Evolutionary conservation across 2,113 vertebrate genomes (phyloP).

Genomic region (Synchiropus splendidus): DNA sequence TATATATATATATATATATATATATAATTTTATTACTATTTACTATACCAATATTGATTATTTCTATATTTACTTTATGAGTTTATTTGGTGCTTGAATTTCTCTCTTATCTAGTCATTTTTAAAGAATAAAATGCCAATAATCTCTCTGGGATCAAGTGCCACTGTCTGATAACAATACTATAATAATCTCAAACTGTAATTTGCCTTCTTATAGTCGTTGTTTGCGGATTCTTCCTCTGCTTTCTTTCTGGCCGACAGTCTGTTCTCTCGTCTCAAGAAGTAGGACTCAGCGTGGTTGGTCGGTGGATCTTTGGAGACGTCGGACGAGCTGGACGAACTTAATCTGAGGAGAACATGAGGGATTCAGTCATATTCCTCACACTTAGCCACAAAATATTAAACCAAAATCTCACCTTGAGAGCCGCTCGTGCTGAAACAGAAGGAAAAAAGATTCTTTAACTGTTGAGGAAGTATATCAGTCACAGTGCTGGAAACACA

Average conservation of each 20-base stretch:
- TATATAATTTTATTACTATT: too few species aligned
- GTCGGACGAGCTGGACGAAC: conserved; percentile 57
- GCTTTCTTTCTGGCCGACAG: conserved; percentile 68
- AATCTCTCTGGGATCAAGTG: too few species aligned
- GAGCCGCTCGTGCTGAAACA: conserved; percentile 78
- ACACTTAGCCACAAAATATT: conserved; percentile 1
- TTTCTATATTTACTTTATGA: too few species aligned
- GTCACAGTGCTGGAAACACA: too few species aligned
- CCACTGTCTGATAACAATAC: too few species aligned
- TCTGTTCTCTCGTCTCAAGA: conserved; percentile 70
- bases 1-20: too few species aligned
- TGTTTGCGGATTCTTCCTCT: conserved; percentile 69
- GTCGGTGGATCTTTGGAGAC: conserved; percentile 59
- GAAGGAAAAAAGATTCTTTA: conserved; percentile 14
- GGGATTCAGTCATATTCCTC: neutral
- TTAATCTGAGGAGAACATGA: conserved; percentile 60
- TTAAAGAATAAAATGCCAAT: too few species aligned
- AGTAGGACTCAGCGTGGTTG: conserved; percentile 70
- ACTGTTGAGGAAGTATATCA: too few species aligned
- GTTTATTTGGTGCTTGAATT: too few species aligned
- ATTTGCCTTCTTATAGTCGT: conserved; percentile 80
- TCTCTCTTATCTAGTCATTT: too few species aligned
- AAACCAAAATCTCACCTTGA: conserved; percentile 72
- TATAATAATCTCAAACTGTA: too few species aligned
- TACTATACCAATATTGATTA: too few species aligned